These are phyloP conservation scores for Parazoanthus atlanticus DNA, from an alignment of 92 coral and sea anemone species.

Conservation along the genomic window DNA sequence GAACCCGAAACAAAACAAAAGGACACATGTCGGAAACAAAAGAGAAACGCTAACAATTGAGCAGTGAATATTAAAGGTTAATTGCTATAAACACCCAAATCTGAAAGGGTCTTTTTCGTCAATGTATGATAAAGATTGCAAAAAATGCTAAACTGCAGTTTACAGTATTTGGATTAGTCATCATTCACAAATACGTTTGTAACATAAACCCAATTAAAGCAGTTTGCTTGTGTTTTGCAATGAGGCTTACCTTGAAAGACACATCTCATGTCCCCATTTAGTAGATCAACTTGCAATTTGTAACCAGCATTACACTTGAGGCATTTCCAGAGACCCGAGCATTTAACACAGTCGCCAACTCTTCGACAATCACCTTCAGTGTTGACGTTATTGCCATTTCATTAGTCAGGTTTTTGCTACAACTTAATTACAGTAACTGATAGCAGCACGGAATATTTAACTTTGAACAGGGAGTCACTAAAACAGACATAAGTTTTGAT, in stretches of 20 bases:
- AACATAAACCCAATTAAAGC: neutral
- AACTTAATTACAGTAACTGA: neutral
- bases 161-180: neutral
- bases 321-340: neutral
- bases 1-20: too few relatives aligned
- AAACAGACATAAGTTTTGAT: too few relatives aligned
- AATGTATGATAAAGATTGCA: too few relatives aligned
- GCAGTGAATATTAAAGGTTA: too few relatives aligned
- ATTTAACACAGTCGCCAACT: slow-evolving; percentile 16
- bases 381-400: neutral
- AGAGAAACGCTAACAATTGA: too few relatives aligned
- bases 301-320: slow-evolving; percentile 13
- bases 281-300: neutral
- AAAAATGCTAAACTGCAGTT: too few relatives aligned
- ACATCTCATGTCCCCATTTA: neutral
- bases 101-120: too few relatives aligned
- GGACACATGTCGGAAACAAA: too few relatives aligned
- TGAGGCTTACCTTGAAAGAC: slow-evolving; percentile 8
- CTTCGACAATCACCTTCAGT: neutral
- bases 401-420: neutral
- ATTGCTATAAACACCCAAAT: too few relatives aligned
- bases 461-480: neutral
- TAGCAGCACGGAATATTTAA: neutral
- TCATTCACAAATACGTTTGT: neutral
- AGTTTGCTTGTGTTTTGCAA: neutral